A percentile compares a stretch with the other conserved stretches of the same genome.
These are phyloP conservation scores for Heliconius charithonia DNA, from an alignment of 2,888 invertebrate genomes.

Conservation along the genomic window DNA sequence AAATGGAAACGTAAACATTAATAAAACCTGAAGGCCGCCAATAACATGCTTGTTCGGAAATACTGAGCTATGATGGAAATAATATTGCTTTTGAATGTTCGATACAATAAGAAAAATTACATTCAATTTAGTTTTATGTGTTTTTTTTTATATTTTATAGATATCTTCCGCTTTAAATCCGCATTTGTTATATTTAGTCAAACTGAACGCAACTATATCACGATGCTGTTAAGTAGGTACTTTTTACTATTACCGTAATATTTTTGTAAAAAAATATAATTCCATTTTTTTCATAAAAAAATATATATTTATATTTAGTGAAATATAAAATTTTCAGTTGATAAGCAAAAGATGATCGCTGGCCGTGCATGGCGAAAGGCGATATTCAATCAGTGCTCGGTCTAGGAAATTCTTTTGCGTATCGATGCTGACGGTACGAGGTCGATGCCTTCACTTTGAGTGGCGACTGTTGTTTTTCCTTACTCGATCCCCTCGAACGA, in stretches of 20 bases:
- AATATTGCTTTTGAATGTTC: neutral
- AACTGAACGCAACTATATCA: too few species aligned
- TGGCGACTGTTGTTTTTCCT: constrained; percentile 31
- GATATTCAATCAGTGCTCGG: constrained; percentile 39
- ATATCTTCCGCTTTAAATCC: neutral
- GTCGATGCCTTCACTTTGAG: constrained; percentile 43
- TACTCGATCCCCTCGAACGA: constrained; percentile 39
- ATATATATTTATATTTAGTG: too few species aligned
- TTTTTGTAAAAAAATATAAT: too few species aligned
- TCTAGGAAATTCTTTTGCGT: constrained; percentile 44
- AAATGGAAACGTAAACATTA: constrained; percentile 16
- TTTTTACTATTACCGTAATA: too few species aligned
- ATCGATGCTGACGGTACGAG: constrained; percentile 44
- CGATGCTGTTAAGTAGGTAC: too few species aligned
- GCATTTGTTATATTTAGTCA: neutral
- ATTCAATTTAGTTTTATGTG: neutral
- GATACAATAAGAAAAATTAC: neutral
- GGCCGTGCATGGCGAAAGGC: constrained; percentile 41
- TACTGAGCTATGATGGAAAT: neutral
- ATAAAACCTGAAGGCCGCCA: constrained; percentile 14
- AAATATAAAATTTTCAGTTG: neutral
- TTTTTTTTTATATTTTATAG: neutral
- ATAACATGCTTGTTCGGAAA: constrained; percentile 12
- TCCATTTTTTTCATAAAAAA: too few species aligned
- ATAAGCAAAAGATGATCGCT: constrained; percentile 28